Percentiles rank a stretch among this genome's conserved stretches.
phyloP scores from a whole-genome alignment of 2,888 invertebrate species.

The Thumatha senex region DNA sequence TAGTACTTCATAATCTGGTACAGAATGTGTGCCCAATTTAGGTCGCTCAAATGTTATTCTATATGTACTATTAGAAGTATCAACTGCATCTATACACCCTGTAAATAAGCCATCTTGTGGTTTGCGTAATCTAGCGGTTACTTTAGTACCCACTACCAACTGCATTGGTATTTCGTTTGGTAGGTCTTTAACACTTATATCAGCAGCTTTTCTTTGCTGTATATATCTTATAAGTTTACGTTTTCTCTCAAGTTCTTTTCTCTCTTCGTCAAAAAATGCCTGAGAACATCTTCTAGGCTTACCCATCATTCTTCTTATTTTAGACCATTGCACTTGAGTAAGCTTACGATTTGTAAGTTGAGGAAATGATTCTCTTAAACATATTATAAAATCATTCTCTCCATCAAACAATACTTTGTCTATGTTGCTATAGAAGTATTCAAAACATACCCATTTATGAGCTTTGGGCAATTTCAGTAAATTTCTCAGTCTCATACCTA shows the following conservation, averaged over 20 bases:
- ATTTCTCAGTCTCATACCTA: conserved; percentile 94
- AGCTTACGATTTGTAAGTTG: conserved; percentile 93
- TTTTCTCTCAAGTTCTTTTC: conserved; percentile 94
- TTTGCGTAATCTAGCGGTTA: conserved; percentile 93
- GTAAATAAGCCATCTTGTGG: conserved; percentile 98
- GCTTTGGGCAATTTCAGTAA: conserved; percentile 98
- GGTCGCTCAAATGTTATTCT: conserved; percentile 96
- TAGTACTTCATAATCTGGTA: conserved; percentile 98
- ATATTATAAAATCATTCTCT: conserved; percentile 98
- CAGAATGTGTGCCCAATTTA: conserved; percentile 96
- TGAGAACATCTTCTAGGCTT: conserved; percentile 97
- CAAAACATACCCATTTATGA: conserved; percentile 99
- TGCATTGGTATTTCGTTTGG: conserved; percentile 98
- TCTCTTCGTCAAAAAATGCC: conserved; percentile 97
- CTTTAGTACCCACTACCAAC: conserved; percentile 97
- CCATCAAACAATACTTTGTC: conserved; percentile 97
- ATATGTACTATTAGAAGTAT: conserved; percentile 96
- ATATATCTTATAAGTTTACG: conserved; percentile 95
- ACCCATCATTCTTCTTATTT: conserved; percentile 97
- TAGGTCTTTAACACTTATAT: conserved; percentile 92
- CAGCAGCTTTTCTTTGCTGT: conserved; percentile 94
- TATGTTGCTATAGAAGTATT: conserved; percentile 99
- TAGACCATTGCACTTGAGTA: conserved; percentile 96
- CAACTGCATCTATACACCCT: conserved; percentile 97
- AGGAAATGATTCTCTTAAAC: conserved; percentile 96